Base-by-base conservation (phyloP, 1,140 invertebrate genomes). In the Nylanderia fulva region DNA sequence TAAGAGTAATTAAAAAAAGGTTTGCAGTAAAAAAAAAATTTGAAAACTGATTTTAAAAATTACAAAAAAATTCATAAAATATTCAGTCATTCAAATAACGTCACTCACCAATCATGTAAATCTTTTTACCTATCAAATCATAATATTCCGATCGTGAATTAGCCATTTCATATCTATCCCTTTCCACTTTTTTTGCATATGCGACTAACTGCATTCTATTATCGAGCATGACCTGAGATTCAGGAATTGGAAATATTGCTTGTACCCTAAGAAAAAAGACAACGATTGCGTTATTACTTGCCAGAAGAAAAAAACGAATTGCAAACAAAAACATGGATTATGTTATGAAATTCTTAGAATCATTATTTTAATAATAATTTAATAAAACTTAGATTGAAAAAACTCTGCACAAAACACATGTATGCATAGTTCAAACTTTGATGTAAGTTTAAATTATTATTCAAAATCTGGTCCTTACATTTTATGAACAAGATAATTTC, bases 101-200 rank as follows among this genome's bases (percentile, higher is more conserved):
- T 27, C 39, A 97, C 91, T 97, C 96, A 94, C 97, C 97, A 27
- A 99, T 99, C 95, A 99, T 99, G 93, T 99, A 99, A 87, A 99
- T 99, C 94, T 99, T 99, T 92, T 99, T 99, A 0, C 99, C 99
- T 21, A 99, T 94, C 64, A 99, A 94, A 93, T 99, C 99, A 94
- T 99, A 99, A 95, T 99, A 99, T 92, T 99, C 98, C 18, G 99
- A 99, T 92, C 98, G 96, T 24, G 98, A 99, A 92, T 99, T 99
- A 0, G 99, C 99, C 96, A 98, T 98, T 95, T 99, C 99, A 93
- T 99, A 99, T 99, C 99, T 99, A 92, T 99, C 99, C 79, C 98
- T 98, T 95, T 99, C 99, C 1, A 99, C 99, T 96, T 99, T 99
- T 86, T 98, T 96, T 48, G 99, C 99, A 95, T 99, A 99, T 0